phyloP scores from a whole-genome alignment of 2,797 vertebrate genomes.

The Siniperca scherzeri region DNA sequence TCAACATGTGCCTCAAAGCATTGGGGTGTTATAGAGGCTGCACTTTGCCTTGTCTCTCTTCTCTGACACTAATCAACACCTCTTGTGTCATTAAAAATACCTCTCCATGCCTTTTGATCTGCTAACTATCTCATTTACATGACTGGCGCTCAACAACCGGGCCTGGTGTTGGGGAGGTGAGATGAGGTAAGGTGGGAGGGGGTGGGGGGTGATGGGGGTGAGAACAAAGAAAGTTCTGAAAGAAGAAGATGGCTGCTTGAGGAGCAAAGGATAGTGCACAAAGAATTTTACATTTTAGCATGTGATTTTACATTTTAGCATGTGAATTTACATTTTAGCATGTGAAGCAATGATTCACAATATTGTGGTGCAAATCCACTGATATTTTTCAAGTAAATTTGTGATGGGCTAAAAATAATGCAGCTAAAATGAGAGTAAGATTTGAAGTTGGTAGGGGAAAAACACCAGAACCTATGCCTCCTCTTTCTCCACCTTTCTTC shows the following conservation, averaged over 20 bases:
- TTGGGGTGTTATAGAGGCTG: slow-evolving; percentile 62
- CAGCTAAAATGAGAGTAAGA: background rate
- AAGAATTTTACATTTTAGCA: slow-evolving; percentile 6
- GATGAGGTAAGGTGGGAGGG: slow-evolving; percentile 37
- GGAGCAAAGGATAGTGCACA: background rate
- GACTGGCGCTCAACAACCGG: slow-evolving; percentile 64
- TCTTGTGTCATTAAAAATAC: slow-evolving; percentile 80
- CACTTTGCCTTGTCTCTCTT: slow-evolving; percentile 65
- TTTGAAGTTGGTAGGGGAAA: slow-evolving; percentile 16
- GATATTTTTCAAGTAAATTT: background rate
- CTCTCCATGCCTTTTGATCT: slow-evolving; percentile 77
- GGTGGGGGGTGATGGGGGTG: slow-evolving; percentile 14
- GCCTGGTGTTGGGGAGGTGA: slow-evolving; percentile 53
- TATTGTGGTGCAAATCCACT: background rate
- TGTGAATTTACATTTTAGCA: background rate
- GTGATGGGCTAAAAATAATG: slow-evolving; percentile 35
- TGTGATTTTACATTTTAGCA: background rate
- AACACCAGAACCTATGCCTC: background rate
- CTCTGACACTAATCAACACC: slow-evolving; percentile 83
- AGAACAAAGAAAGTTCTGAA: slow-evolving; percentile 23
- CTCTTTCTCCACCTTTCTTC: slow-evolving; percentile 35
- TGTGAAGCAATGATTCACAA: background rate
- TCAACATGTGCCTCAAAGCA: slow-evolving; percentile 59
- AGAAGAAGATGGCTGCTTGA: slow-evolving; percentile 10
- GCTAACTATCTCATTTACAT: slow-evolving; percentile 83